These are phyloP conservation scores for Crotalus tigris DNA, from an alignment of 2,113 vertebrate species.

Conservation along the genomic window DNA sequence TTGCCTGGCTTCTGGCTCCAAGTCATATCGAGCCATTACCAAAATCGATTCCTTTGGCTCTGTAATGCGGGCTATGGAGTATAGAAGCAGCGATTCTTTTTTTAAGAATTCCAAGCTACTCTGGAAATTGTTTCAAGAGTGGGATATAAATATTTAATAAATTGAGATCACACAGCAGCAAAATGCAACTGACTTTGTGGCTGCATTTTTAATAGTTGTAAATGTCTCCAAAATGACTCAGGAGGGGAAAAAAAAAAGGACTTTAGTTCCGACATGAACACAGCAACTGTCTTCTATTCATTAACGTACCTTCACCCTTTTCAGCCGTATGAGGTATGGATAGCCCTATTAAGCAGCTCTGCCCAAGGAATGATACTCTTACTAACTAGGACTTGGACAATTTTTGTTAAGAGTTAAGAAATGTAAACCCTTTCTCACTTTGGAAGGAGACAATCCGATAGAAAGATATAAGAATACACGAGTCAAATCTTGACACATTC, in stretches of 20 bases:
- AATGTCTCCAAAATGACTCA: background rate
- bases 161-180: background rate
- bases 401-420: background rate
- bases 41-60: background rate
- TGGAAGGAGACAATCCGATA: background rate
- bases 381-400: background rate
- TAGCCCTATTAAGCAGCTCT: background rate
- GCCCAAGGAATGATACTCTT: background rate
- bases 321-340: background rate
- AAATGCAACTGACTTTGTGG: background rate
- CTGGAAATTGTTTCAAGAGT: background rate
- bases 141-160: background rate
- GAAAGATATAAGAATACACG: background rate
- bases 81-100: background rate
- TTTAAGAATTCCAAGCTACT: background rate
- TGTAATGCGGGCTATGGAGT: background rate
- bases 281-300: background rate
- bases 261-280: background rate
- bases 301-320: background rate
- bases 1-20: background rate
- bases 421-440: background rate
- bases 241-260: background rate
- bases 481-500: background rate
- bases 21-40: background rate
- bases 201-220: background rate